A percentile compares a stretch with the other conserved stretches of the same genome.
Conservation (phyloP, 2,888 invertebrate species). For the Rhagonycha lutea region DNA sequence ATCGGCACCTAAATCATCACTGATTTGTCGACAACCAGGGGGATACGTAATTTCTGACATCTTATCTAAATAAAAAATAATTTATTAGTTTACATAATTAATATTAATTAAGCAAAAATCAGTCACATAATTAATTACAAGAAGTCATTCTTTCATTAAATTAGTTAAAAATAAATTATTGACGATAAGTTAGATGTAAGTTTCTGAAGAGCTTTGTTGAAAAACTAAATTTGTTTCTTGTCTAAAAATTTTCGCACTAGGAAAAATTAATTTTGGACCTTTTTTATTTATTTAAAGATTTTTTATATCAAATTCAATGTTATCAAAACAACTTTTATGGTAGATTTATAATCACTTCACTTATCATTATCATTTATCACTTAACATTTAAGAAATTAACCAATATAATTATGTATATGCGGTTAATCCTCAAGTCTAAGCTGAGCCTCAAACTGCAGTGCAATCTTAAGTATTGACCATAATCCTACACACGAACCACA, state of each 20-base stretch:
- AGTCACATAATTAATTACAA: background rate
- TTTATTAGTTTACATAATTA: background rate
- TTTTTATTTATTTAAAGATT: too few relatives aligned
- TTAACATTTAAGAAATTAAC: too few relatives aligned
- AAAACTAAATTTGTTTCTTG: background rate
- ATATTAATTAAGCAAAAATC: background rate
- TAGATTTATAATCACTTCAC: too few relatives aligned
- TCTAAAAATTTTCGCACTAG: background rate
- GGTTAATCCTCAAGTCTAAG: too few relatives aligned
- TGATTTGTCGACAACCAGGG: constrained; percentile 90
- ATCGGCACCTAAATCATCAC: constrained; percentile 93
- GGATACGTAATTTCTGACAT: constrained; percentile 93
- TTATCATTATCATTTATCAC: too few relatives aligned
- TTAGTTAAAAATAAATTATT: background rate
- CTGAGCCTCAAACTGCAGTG: too few relatives aligned
- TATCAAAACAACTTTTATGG: too few relatives aligned
- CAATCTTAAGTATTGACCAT: too few relatives aligned
- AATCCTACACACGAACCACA: too few relatives aligned
- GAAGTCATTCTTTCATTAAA: background rate
- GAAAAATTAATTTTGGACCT: too few relatives aligned
- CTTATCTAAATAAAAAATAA: constrained; percentile 31
- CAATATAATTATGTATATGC: too few relatives aligned
- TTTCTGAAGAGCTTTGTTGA: background rate
- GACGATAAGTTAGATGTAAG: background rate
- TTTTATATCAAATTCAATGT: too few relatives aligned